A percentile compares a stretch with the other conserved stretches of the same genome.
These are phyloP conservation scores for Eidolon dupreanum DNA, from an alignment of 2,797 vertebrate species.

Conservation along the genomic window DNA sequence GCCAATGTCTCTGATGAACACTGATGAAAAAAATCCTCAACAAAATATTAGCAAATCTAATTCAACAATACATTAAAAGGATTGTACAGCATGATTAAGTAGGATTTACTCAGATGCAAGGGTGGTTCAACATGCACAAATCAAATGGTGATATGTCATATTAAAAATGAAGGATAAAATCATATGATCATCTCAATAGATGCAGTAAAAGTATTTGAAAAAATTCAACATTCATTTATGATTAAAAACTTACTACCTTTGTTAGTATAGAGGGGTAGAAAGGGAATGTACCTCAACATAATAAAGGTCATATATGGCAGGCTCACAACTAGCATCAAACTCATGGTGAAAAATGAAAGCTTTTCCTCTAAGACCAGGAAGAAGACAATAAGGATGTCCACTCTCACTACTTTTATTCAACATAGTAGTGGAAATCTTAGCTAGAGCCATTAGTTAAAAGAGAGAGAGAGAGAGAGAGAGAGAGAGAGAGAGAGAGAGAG, in stretches of 20 bases:
- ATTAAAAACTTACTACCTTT: not conserved
- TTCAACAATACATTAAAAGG: not conserved
- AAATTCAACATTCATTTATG: not conserved
- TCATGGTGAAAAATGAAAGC: not conserved
- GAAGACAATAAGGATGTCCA: not conserved
- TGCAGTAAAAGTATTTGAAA: not conserved
- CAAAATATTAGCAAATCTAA: not conserved
- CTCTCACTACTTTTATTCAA: not conserved
- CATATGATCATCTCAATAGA: not conserved
- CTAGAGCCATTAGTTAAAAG: not conserved
- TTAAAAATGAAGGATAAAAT: not conserved
- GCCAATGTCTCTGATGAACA: not conserved
- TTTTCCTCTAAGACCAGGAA: not conserved
- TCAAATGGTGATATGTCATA: not conserved
- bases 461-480: no score
- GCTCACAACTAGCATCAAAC: not conserved
- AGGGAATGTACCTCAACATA: not conserved
- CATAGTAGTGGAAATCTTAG: not conserved
- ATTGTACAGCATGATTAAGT: not conserved
- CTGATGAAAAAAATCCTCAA: not conserved
- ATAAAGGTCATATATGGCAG: not conserved
- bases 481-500: no score
- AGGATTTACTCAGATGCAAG: not conserved
- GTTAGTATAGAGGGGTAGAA: not conserved
- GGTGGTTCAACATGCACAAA: not conserved